phyloP scores from a whole-genome alignment of 2,113 vertebrate species.

The Bucco capensis region DNA sequence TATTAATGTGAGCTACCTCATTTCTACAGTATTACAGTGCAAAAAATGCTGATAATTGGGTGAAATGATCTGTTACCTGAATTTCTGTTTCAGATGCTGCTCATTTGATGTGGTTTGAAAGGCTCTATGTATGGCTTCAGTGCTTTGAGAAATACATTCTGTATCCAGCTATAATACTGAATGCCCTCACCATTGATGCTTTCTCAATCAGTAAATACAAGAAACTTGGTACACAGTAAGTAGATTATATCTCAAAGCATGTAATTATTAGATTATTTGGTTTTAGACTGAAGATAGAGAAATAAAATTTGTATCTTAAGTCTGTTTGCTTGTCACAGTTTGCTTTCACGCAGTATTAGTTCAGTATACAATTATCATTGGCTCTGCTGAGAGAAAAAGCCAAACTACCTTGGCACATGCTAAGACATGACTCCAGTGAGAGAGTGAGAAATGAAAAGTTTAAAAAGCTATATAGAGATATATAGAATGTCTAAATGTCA shows the following conservation, averaged over 20 bases:
- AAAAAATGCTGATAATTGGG: constrained; percentile 1
- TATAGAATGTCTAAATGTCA: constrained; percentile 15
- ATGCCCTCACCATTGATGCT: constrained; percentile 92
- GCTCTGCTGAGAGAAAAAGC: not conserved
- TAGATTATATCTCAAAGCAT: constrained; percentile 36
- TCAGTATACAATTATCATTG: not conserved
- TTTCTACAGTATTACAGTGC: not conserved
- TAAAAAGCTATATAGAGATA: constrained; percentile 24
- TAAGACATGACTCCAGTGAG: not conserved
- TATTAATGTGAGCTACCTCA: not conserved
- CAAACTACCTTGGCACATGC: not conserved
- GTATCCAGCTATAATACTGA: constrained; percentile 93
- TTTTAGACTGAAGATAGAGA: not conserved
- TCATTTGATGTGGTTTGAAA: constrained; percentile 98
- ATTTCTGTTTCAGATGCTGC: constrained; percentile 84
- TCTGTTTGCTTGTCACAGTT: not conserved
- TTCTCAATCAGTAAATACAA: constrained; percentile 90
- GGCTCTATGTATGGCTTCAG: constrained; percentile 92
- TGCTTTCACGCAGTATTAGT: not conserved
- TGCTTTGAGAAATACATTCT: constrained; percentile 96
- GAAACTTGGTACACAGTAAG: constrained; percentile 94
- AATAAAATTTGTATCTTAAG: not conserved
- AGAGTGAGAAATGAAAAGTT: constrained; percentile 21
- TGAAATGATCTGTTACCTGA: not conserved
- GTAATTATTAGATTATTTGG: not conserved